Percentiles rank a stretch among this genome's conserved stretches.
Evolutionary conservation across 2,797 vertebrate genomes (phyloP).

Genomic region (Nannoperca australis): DNA sequence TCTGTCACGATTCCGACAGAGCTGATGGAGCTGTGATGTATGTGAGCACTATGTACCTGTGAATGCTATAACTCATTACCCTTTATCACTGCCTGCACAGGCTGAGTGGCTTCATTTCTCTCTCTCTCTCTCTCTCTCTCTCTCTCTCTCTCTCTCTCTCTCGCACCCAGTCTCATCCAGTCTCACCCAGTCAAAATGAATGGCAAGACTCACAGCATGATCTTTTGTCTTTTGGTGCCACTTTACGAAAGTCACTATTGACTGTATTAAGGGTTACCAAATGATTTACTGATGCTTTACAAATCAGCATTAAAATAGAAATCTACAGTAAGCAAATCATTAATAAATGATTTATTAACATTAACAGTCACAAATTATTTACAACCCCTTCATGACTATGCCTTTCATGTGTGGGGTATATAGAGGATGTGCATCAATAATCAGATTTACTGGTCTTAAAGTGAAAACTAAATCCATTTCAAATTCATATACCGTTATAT

Average conservation of each 20-base stretch:
- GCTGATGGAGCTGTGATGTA: conserved; percentile 71
- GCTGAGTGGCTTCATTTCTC: conserved; percentile 44
- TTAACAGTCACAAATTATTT: neutral
- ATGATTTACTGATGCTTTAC: neutral
- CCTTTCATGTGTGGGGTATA: neutral
- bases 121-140: conserved; percentile 35
- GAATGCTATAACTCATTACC: conserved; percentile 77
- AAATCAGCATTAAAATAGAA: neutral
- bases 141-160: conserved; percentile 32
- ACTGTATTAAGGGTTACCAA: neutral
- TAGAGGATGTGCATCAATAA: neutral
- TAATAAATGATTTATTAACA: neutral
- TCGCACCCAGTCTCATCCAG: conserved; percentile 7
- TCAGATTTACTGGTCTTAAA: neutral
- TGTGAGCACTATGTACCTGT: conserved; percentile 80
- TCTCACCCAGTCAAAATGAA: neutral
- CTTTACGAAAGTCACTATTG: neutral
- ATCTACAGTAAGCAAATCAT: neutral
- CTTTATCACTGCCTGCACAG: conserved; percentile 70
- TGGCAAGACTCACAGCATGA: neutral
- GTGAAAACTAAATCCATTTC: conserved; percentile 1
- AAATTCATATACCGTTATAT: neutral
- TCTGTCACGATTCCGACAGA: conserved; percentile 63
- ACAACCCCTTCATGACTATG: neutral
- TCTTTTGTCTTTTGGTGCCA: neutral